Conservation (phyloP, 2,113 vertebrate species). For the Triplophysa rosa region DNA sequence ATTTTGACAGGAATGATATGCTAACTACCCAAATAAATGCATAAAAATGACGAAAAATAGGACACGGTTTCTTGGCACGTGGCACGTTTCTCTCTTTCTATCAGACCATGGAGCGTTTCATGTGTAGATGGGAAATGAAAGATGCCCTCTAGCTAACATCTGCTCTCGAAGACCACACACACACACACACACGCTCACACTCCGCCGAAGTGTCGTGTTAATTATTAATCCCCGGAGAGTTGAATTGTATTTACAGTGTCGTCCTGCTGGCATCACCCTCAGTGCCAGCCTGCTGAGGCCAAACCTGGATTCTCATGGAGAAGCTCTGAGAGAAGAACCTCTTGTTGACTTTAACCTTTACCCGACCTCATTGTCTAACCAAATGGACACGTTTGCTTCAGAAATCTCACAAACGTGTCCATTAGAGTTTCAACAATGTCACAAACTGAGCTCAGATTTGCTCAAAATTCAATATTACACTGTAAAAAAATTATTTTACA, state of each 20-base stretch:
- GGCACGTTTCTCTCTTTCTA: constrained; percentile 67
- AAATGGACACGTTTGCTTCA: too few relatives aligned
- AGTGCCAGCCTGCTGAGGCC: constrained; percentile 4
- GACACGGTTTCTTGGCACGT: constrained; percentile 56
- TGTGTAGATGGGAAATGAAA: constrained; percentile 67
- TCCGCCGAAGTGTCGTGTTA: constrained; percentile 38
- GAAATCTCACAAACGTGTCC: too few relatives aligned
- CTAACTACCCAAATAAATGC: not conserved
- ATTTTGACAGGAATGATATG: not conserved
- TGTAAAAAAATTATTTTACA: too few relatives aligned
- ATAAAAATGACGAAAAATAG: constrained; percentile 26
- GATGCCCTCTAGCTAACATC: constrained; percentile 73
- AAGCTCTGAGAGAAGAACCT: not conserved
- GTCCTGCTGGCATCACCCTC: constrained; percentile 23
- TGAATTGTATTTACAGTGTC: constrained; percentile 34
- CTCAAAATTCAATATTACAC: too few relatives aligned
- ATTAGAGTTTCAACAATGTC: too few relatives aligned
- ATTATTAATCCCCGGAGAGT: constrained; percentile 50
- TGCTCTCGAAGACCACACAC: constrained; percentile 72
- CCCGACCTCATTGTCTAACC: too few relatives aligned
- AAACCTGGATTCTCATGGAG: not conserved
- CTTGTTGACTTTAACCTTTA: not conserved
- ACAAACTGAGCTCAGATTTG: too few relatives aligned
- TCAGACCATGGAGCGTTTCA: constrained; percentile 61
- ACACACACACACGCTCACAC: constrained; percentile 60